Evolutionary conservation across 1,140 invertebrate genomes (phyloP), one percentile per base, ranked within the genome.

Genomic region (Adelges cooleyi): DNA sequence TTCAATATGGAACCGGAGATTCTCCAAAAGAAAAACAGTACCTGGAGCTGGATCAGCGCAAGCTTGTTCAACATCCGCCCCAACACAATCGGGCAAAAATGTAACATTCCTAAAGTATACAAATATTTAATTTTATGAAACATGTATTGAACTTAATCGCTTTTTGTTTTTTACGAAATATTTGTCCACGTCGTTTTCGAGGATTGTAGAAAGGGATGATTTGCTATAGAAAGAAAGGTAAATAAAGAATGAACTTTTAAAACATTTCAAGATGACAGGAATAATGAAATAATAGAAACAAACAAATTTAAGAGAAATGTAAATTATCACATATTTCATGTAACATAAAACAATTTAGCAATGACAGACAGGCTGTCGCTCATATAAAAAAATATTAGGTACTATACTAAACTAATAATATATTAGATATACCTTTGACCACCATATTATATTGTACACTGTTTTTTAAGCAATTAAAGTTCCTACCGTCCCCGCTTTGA

Each of bases 1-100:
- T 77, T 98, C 96, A 65, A 97, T 72, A 74, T 99, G 92, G 77
- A 94, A 99, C 42, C 97, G 80, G 6, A 99, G 80, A 76, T 99
- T 99, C 78, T 99, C 97, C 13, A 99, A 76, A 10, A 99, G 80
- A 73, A 99, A 94, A 2, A 99, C 81, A 0, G 87, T 85, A 1
- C 95, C 96, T 2, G 80, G 74, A 29, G 84, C 79, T 27, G 97
- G 95, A 78, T 94, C 82, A 49, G 86, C 86, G 79, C 95, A 98
- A 2, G 86, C 87, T 13, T 79, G 78, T 77, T 99, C 95, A 11
- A 98, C 91, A 71, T 93, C 87, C 9, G 83, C 70, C 11, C 97
- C 97, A 53, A 97, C 89, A 78, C 96, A 99, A 74, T 99, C 95
- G 22, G 84, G 75, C 1, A 99, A 77, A 77, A 99, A 99, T 52